These are phyloP conservation scores for Camponotus fellah DNA, from an alignment of 2,888 invertebrate species.

Conservation along the genomic window DNA sequence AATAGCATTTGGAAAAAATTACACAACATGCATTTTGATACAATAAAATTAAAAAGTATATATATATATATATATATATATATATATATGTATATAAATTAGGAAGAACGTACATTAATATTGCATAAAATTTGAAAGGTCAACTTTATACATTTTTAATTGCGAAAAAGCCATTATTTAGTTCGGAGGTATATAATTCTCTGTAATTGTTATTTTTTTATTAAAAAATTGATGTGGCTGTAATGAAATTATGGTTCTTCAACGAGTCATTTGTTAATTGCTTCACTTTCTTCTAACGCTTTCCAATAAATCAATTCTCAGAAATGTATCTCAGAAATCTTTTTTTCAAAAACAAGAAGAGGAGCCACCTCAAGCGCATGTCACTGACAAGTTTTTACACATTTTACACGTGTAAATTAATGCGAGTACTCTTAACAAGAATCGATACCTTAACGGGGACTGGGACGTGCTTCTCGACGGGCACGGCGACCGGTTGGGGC, in stretches of 20 bases:
- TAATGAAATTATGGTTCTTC: neutral
- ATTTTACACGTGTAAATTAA: neutral
- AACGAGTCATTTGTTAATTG: conserved; percentile 18
- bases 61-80: neutral
- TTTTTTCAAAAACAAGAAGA: neutral
- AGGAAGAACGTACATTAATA: neutral
- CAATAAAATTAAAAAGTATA: neutral
- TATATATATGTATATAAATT: neutral
- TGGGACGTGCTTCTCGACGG: conserved; percentile 86
- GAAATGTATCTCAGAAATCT: neutral
- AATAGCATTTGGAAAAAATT: neutral
- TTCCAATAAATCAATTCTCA: neutral
- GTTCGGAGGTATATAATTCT: neutral
- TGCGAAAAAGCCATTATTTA: neutral
- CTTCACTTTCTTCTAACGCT: conserved; percentile 20
- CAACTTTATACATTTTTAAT: neutral
- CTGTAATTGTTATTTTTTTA: neutral
- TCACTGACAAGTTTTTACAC: neutral
- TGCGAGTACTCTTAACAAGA: neutral
- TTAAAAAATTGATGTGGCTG: neutral
- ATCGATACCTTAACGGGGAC: conserved; percentile 84
- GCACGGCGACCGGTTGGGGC: conserved; percentile 87
- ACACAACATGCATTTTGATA: neutral
- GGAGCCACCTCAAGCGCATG: neutral
- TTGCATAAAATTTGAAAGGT: neutral